Conservation (phyloP, 2,113 vertebrate genomes). For the Falco punctatus region DNA sequence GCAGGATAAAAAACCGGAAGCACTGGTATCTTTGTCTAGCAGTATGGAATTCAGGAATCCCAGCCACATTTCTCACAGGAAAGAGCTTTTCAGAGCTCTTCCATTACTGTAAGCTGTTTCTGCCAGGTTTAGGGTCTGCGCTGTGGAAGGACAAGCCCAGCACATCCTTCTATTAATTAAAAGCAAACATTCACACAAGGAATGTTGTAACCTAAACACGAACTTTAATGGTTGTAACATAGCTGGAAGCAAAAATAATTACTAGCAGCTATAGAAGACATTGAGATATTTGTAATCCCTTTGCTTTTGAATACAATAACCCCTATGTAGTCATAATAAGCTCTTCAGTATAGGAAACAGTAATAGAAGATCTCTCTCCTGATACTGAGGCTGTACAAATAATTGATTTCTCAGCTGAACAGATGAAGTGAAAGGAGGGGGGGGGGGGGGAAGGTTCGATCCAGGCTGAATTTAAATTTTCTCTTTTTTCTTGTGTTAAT, state of each 20-base stretch:
- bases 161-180: slow-evolving; percentile 44
- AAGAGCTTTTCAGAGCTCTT: background rate
- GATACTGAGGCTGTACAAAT: slow-evolving; percentile 37
- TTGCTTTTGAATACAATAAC: slow-evolving; percentile 54
- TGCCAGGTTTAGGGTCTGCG: background rate
- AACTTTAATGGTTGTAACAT: slow-evolving; percentile 41
- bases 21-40: background rate
- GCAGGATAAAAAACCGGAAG: background rate
- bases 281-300: slow-evolving; percentile 47
- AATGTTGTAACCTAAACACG: slow-evolving; percentile 45
- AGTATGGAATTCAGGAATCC: background rate
- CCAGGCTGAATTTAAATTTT: background rate
- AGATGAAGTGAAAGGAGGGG: background rate
- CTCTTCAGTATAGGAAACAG: slow-evolving; percentile 42
- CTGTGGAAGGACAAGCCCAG: background rate
- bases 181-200: slow-evolving; percentile 36
- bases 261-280: slow-evolving; percentile 27
- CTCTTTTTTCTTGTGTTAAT: background rate
- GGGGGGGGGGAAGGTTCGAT: rapidly evolving
- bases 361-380: slow-evolving; percentile 31
- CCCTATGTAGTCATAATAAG: slow-evolving; percentile 36
- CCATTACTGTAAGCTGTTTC: background rate
- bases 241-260: slow-evolving; percentile 62
- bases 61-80: background rate
- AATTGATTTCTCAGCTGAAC: slow-evolving; percentile 52